These are phyloP conservation scores for Macrosoma leucophasiata DNA, from an alignment of 2,888 invertebrate genomes.

Conservation along the genomic window DNA sequence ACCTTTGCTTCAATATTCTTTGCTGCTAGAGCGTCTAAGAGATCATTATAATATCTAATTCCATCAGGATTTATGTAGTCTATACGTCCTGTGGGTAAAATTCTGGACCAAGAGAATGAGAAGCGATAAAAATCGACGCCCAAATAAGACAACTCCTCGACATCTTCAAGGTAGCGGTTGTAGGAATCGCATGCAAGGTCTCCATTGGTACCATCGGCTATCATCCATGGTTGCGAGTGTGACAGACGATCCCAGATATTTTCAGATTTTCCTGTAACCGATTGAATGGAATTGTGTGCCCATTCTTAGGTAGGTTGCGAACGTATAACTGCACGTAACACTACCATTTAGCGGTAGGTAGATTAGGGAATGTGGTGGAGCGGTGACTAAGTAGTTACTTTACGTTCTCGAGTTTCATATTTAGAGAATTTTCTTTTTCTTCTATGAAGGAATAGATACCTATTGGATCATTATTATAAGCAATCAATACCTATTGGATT, in stretches of 20 bases:
- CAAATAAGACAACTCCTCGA: conserved; percentile 62
- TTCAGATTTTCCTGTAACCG: conserved; percentile 75
- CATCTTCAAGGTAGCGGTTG: conserved; percentile 78
- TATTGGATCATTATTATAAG: too few species aligned
- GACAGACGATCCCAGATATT: conserved; percentile 78
- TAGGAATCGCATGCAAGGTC: conserved; percentile 83
- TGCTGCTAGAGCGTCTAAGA: conserved; percentile 77
- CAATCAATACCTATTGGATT: too few species aligned
- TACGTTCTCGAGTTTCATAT: too few species aligned
- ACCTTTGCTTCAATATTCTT: conserved; percentile 79
- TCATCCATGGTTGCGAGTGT: conserved; percentile 73
- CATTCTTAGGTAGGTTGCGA: too few species aligned
- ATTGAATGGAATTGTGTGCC: too few species aligned
- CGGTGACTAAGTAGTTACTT: too few species aligned
- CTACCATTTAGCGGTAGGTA: too few species aligned
- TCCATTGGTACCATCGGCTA: conserved; percentile 77
- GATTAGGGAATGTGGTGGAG: too few species aligned
- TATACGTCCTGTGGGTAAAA: conserved; percentile 76
- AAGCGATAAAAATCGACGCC: conserved; percentile 76
- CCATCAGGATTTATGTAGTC: conserved; percentile 76
- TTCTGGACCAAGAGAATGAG: conserved; percentile 79
- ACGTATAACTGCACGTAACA: too few species aligned
- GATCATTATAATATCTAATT: conserved; percentile 78
- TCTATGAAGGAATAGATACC: too few species aligned
- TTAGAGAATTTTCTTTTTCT: too few species aligned